phyloP scores from a whole-genome alignment of 2,113 vertebrate species.

The Eubucco bourcierii region DNA sequence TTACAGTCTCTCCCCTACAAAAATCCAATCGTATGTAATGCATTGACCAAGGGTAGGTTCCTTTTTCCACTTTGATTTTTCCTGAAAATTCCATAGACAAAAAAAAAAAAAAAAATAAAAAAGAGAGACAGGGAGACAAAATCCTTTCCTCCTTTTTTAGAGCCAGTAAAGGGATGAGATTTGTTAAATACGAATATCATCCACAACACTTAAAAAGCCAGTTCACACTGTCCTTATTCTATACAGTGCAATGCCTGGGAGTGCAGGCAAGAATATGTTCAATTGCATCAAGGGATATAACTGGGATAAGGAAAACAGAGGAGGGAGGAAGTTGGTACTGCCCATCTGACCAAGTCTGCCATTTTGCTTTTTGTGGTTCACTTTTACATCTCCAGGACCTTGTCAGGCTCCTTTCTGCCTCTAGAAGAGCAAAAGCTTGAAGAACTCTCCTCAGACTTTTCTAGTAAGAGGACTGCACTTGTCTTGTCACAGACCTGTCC shows the following conservation, averaged over 20 bases:
- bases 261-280: background rate
- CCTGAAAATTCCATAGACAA: background rate
- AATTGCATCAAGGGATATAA: background rate
- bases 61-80: background rate
- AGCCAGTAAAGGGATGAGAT: background rate
- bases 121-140: no score
- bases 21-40: background rate
- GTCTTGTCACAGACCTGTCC: background rate
- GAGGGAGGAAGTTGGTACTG: background rate
- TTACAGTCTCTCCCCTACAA: background rate
- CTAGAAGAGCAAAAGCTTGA: background rate
- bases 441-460: background rate
- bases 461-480: background rate
- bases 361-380: background rate
- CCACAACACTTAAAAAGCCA: background rate
- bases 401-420: background rate
- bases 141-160: background rate
- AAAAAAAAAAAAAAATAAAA: slow-evolving; percentile 1
- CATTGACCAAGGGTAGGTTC: background rate
- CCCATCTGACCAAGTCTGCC: background rate
- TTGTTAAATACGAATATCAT: background rate
- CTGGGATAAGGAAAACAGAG: background rate
- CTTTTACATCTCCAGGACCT: background rate
- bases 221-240: background rate
- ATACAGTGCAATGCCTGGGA: background rate